phyloP scores from a whole-genome alignment of 2,113 vertebrate species.

The Pseudolaguvia tuberculata region DNA sequence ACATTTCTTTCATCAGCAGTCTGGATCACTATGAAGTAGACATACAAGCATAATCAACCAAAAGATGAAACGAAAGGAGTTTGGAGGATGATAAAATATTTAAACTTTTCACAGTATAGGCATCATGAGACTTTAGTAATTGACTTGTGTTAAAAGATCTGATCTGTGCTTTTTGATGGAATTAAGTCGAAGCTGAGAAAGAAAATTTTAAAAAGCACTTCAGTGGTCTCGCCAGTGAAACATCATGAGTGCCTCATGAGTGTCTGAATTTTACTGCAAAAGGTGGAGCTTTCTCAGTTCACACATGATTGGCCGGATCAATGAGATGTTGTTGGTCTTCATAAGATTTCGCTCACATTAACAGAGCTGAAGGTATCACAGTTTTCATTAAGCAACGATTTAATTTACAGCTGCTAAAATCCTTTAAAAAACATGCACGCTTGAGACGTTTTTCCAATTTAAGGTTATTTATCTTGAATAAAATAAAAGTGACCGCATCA shows the following conservation, averaged over 20 bases:
- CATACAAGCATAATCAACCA: neutral
- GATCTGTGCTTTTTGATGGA: neutral
- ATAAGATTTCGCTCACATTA: neutral
- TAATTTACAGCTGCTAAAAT: neutral
- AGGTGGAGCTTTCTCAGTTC: neutral
- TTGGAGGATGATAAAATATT: neutral
- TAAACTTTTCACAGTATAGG: neutral
- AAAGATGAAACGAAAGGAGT: conserved; percentile 20
- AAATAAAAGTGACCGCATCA: neutral
- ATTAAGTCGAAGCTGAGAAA: neutral
- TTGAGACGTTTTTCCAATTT: neutral
- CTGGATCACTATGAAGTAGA: neutral
- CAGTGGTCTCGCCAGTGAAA: neutral
- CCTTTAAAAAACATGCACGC: no score
- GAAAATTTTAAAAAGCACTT: neutral
- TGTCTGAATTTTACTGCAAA: neutral
- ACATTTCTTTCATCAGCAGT: conserved; percentile 24
- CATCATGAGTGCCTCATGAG: neutral
- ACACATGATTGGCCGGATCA: neutral
- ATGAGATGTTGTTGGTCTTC: neutral
- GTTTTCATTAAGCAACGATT: neutral
- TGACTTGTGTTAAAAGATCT: neutral
- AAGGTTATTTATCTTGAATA: neutral
- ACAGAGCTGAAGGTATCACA: neutral
- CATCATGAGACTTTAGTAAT: neutral